Base-by-base conservation (phyloP, 2,113 vertebrate species). In the Phylloscopus trochilus region DNA sequence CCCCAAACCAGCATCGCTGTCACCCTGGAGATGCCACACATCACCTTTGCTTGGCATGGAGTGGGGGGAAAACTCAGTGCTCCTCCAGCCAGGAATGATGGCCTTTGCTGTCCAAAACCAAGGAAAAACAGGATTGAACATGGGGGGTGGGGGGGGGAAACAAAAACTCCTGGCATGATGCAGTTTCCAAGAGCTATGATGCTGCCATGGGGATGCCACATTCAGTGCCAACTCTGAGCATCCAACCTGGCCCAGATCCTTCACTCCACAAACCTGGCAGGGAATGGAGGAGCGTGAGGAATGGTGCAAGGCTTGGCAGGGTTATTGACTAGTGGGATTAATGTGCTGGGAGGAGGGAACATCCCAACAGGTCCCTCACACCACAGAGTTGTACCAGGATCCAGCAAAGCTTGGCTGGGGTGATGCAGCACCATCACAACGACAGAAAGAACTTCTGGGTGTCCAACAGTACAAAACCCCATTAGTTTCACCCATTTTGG, bases 331-430 rank as follows among this genome's bases (percentile, higher is more conserved):
- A 70, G 70, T 3, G 19, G 51, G 46, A 87, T 69, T 59, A 49
- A 78, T 6, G 16, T 22, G 26, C 67, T 21, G 26, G 68, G 58
- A 83, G 39, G 0, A 5, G 47, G 35, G 39, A 62, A 47, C 60
- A 63, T 23, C 77, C 41, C 37, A 6, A 52, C 7, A 43, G 11
- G 27, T 60, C 56, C 78, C 60, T 62, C 31, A 47, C n/a, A 3
- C 26, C 15, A 4, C 4, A 64, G 37, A 27, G 44, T 1, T 1
- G 0, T 2, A 27, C 2, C 0, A 8, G 52, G n/a, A 52, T 15
- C 62, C 69, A 70, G 46, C 26, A 75, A 37, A 77, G 60, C 52
- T 44, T 3, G 1, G 9, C 63, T 1, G 0, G 30, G 30, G 15
- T 1, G 6, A 68, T 12, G 43, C 6, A 6, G 67, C 11, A 9